Base-by-base conservation (phyloP, 2,113 vertebrate species). In the Baryphthengus martii region DNA sequence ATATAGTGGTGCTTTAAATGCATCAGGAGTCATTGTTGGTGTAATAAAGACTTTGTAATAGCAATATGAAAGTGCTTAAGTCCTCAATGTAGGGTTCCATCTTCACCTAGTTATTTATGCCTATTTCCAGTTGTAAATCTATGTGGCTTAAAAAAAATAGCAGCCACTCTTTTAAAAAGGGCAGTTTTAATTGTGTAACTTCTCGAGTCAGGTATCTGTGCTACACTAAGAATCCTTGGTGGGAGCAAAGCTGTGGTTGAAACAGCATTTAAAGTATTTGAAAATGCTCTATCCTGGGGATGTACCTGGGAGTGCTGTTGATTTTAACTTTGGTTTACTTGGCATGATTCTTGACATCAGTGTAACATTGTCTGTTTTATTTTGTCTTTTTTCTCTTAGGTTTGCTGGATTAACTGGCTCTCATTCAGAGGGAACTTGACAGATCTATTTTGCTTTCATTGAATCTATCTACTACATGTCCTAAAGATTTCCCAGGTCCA, bases 351-450 rank as follows among this genome's bases (percentile, higher is more conserved):
- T 45, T 89, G 77, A 89, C 61, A 88, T 71, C 23, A 18, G 6
- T 66, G 59, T 89, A 40, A 94, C 7, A 1, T 73, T 75, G 23
- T 70, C 42, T 94, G 39, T 68, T 83, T 79, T 21, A 7, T 93
- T 88, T 76, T 73, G 45, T 88, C 86, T 67, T 11, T 95, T 91
- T 37, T 2, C 47, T 93, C 67, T 10, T 73, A 98, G 98, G 93
- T 96, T 95, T 89, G 16, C 62, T 93, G 97, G 92, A 92, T 61
- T 97, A 84, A 94, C 61, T 90, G 89, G 80, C 53, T 96, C 2
- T 88, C 85, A 31, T 91, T 97, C 91, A 70, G 87, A 97, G 25
- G 77, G 59, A 93, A 77, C 83, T 58, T 94, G 78, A 88, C 72
- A 85, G 86, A 97, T 35, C 71, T 72, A 5, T 86, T 95, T 82